Percentiles rank a stretch among this genome's conserved stretches.
phyloP scores from a whole-genome alignment of 2,113 vertebrate species.

The Octodon degus region DNA sequence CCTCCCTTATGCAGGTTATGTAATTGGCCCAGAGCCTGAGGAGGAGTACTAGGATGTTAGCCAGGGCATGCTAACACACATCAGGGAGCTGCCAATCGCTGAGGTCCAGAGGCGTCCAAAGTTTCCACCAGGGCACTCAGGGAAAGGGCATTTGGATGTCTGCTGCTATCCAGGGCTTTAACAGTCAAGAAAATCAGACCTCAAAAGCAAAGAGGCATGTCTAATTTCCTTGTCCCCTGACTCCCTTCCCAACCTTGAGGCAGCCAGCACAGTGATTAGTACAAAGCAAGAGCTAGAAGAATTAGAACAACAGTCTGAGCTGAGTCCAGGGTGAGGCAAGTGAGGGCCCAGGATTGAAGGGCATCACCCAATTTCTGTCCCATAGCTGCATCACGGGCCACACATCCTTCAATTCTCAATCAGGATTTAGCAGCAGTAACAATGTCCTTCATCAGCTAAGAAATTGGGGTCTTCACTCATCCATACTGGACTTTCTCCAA shows the following conservation, averaged over 20 bases:
- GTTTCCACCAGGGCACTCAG: not conserved
- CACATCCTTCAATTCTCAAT: not conserved
- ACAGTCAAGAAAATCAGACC: not conserved
- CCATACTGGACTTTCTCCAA: not conserved
- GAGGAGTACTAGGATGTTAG: not conserved
- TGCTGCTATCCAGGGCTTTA: not conserved
- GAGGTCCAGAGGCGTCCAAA: not conserved
- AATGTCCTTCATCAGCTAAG: not conserved
- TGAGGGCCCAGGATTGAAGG: not conserved
- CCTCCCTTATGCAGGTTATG: not conserved
- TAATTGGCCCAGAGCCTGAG: not conserved
- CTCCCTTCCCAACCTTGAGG: not conserved
- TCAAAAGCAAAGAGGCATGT: not conserved
- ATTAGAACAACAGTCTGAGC: not conserved
- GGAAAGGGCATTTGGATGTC: not conserved
- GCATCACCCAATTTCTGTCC: not conserved
- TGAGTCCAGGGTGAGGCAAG: not conserved
- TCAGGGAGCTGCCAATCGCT: not conserved
- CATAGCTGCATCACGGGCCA: accelerated
- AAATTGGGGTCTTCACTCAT: not conserved
- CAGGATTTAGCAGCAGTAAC: not conserved
- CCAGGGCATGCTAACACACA: not conserved
- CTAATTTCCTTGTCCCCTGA: not conserved
- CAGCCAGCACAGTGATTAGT: not conserved
- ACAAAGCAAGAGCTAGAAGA: not conserved